Percentiles rank a stretch among this genome's conserved stretches.
These are phyloP conservation scores for Copsychus sechellarum DNA, from an alignment of 2,113 vertebrate species.

Conservation along the genomic window DNA sequence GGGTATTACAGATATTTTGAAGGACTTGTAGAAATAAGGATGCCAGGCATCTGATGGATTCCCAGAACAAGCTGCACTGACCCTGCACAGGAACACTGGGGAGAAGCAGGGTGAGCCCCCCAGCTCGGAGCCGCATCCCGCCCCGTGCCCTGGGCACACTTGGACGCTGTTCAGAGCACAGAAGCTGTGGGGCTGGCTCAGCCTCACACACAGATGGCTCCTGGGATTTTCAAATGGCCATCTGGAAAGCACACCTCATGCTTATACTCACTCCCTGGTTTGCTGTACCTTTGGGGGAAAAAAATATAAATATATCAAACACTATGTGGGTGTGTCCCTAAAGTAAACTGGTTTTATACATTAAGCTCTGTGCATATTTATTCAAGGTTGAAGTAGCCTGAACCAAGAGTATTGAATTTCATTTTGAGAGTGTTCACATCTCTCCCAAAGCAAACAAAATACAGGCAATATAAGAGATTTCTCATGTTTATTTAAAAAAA, in stretches of 20 bases:
- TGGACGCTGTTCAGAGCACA: not conserved
- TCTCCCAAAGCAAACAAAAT: not conserved
- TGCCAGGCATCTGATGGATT: not conserved
- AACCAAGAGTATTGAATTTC: not conserved
- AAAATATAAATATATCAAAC: not conserved
- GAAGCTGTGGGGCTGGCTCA: not conserved
- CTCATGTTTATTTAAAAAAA: not conserved
- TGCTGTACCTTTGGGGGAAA: not conserved
- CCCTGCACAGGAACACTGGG: fast-evolving
- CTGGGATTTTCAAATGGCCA: not conserved
- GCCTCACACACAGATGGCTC: fast-evolving
- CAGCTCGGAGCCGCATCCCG: fast-evolving
- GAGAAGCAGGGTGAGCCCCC: not conserved
- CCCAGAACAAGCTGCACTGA: not conserved
- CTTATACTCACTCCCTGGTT: not conserved
- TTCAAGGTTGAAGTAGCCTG: not conserved
- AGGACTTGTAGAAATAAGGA: not conserved
- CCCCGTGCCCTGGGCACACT: fast-evolving
- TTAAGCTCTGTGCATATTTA: not conserved
- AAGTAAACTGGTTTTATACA: not conserved
- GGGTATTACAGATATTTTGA: not conserved
- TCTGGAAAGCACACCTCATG: not conserved
- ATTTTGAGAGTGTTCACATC: not conserved
- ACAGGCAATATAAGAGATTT: not conserved
- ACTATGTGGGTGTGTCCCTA: not conserved